These are phyloP conservation scores for Octodon degus DNA, from an alignment of 2,113 vertebrate genomes.

Conservation along the genomic window DNA sequence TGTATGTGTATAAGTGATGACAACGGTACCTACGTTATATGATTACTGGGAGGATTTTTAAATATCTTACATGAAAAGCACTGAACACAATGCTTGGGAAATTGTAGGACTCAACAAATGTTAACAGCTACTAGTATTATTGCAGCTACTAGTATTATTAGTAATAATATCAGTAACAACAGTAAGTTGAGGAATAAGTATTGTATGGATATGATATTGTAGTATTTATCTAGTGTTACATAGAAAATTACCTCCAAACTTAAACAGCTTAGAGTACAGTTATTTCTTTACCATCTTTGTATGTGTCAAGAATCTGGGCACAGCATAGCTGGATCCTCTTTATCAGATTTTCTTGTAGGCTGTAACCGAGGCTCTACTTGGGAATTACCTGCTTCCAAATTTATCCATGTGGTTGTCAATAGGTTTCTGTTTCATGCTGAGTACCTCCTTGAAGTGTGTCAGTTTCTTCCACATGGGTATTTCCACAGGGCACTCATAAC, in stretches of 20 bases:
- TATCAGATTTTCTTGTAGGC: neutral
- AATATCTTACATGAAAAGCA: neutral
- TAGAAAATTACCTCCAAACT: neutral
- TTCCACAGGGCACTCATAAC: neutral
- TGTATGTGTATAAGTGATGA: slow-evolving; percentile 20
- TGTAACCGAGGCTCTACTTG: neutral
- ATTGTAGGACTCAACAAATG: neutral
- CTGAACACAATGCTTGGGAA: neutral
- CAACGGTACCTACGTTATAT: neutral
- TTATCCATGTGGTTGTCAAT: neutral
- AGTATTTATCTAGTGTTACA: neutral
- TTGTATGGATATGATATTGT: neutral
- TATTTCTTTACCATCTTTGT: neutral
- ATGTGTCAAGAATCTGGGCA: slow-evolving; percentile 23
- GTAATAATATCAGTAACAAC: neutral
- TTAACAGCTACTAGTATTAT: neutral
- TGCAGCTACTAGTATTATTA: neutral
- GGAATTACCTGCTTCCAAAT: neutral
- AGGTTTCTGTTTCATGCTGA: neutral
- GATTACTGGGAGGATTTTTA: slow-evolving; percentile 26
- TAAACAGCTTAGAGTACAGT: neutral
- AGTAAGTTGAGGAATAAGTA: slow-evolving; percentile 5
- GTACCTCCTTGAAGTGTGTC: neutral
- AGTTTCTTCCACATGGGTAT: neutral
- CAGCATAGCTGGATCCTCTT: neutral